Evolutionary conservation across 2,888 invertebrate species (phyloP), one percentile per base, ranked within the genome.

Genomic region (Hirtodrosophila duncani): DNA sequence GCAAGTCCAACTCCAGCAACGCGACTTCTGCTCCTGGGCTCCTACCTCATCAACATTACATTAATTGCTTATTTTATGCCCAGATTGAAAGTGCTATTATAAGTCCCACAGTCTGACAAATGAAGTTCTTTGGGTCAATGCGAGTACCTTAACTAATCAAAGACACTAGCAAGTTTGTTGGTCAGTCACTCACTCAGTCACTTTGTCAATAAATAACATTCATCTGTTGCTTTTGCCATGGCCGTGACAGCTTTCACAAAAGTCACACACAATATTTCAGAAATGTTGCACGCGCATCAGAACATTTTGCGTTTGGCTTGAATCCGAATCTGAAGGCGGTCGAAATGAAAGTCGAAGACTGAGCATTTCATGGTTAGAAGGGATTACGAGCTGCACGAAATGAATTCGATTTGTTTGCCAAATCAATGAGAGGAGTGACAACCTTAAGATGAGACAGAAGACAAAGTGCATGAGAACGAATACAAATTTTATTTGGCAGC

Each of bases 71-170:
- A 51, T 56, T 67, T 62, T 64, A 67, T 41, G 55, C 42, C 44
- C 58, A 57, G 49, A 58, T 51, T 48, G 43, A 23, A 55, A 55
- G 56, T 53, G 55, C 51, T 56, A 55, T 46, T 46, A 46, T 59
- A 34, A 49, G 49, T 49, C 52, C 31, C 20, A 34, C 36, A 23
- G 53, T 42, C 42, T 14, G 18, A 23, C 36, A 50, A 78, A 79
- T 74, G 70, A 78, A 78, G 71, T 78, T 72, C 72, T 79, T 46
- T 72, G 79, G 72, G 72, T 72, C 79, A 72, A 79, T 75, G 71
- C 72, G 72, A 70, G 45, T 43, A 79, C 79, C 72, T 67, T 64
- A 67, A 79, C 72, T 70, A 72, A 72, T 72, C 71, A 64, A 37
- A 78, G 49, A n/a, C 46, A 33, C 38, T 46, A 27, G 18, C 48